Conservation (phyloP, 2,797 vertebrate genomes). For the Anguilla megastoma region DNA sequence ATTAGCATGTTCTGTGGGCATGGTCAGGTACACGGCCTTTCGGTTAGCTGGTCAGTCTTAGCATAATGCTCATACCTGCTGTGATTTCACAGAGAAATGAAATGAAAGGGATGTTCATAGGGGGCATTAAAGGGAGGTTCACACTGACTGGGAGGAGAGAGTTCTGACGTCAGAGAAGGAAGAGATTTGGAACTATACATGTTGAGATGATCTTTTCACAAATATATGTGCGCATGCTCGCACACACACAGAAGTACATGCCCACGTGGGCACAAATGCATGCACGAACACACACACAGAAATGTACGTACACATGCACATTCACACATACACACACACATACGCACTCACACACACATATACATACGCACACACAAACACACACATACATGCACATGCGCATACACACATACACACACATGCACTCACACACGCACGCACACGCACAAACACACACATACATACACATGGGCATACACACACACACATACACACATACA, state of each 20-base stretch:
- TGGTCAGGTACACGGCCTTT: background rate
- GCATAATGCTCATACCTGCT: background rate
- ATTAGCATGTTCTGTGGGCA: background rate
- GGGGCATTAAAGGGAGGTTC: background rate
- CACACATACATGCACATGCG: no score
- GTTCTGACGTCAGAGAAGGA: background rate
- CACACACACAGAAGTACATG: no score
- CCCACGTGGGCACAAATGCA: no score
- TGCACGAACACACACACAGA: no score
- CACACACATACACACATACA: no score
- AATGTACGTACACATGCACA: no score
- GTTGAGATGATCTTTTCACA: no score
- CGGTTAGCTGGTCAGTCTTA: background rate
- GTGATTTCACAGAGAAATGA: background rate
- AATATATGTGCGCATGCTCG: no score
- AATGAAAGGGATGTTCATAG: no score
- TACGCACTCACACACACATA: background rate
- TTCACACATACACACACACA: no score
- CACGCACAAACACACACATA: background rate
- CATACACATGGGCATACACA: background rate
- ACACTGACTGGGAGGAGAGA: background rate
- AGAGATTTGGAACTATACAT: background rate
- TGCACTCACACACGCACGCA: background rate
- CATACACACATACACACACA: background rate
- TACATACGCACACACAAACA: no score